phyloP scores from a whole-genome alignment of 1,140 invertebrate genomes.

The Oedothorax gibbosus region DNA sequence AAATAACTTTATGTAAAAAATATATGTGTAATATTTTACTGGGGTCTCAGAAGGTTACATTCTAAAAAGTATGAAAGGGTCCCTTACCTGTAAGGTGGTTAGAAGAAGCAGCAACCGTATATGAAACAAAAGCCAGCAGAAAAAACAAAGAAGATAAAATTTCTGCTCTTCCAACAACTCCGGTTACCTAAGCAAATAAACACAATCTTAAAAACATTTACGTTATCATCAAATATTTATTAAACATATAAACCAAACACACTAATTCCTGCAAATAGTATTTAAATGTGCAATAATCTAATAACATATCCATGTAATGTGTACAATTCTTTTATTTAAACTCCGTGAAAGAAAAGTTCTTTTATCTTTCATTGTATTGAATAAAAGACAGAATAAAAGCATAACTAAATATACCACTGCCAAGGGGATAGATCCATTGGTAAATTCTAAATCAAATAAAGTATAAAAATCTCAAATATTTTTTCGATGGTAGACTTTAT shows the following conservation, averaged over 20 bases:
- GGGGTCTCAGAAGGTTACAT: not conserved
- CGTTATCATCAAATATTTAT: not conserved
- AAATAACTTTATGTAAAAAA: not conserved
- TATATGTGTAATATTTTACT: not conserved
- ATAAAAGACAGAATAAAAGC: too few relatives aligned
- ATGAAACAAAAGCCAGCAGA: slow-evolving; percentile 42
- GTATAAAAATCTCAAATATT: too few relatives aligned
- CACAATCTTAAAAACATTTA: not conserved
- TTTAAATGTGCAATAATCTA: not conserved
- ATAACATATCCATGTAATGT: not conserved
- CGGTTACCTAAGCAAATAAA: slow-evolving; percentile 73
- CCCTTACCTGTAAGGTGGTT: slow-evolving; percentile 24
- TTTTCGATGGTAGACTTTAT: too few relatives aligned
- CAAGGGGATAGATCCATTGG: too few relatives aligned
- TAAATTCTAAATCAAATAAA: too few relatives aligned
- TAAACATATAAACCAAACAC: not conserved
- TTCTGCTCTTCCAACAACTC: slow-evolving; percentile 96
- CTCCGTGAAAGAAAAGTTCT: too few relatives aligned
- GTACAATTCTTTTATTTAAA: not conserved
- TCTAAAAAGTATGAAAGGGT: not conserved
- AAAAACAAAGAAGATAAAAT: slow-evolving; percentile 93
- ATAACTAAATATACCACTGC: too few relatives aligned
- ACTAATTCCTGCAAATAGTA: not conserved
- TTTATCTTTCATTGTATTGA: too few relatives aligned
- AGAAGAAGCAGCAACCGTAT: slow-evolving; percentile 7